A percentile compares a stretch with the other conserved stretches of the same genome.
Conservation (phyloP, 2,797 vertebrate species). For the Poecilia picta region DNA sequence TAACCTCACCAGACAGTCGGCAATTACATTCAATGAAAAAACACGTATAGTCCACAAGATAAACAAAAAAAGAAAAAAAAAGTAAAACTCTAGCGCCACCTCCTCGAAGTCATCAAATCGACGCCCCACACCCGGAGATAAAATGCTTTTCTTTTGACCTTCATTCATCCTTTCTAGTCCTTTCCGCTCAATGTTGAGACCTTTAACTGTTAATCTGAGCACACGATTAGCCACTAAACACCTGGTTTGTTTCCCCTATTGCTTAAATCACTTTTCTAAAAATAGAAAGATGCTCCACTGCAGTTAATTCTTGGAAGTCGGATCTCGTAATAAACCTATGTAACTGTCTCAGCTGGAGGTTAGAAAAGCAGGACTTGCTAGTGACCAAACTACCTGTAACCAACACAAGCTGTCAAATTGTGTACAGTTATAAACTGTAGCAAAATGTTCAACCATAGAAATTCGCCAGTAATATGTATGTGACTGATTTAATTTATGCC, state of each 20-base stretch:
- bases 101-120: conserved; percentile 34
- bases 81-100: conserved; percentile 18
- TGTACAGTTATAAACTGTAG: neutral
- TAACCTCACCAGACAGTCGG: conserved; percentile 51
- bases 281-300: conserved; percentile 5
- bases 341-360: neutral
- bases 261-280: conserved; percentile 2
- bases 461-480: neutral
- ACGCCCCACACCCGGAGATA: neutral
- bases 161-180: conserved; percentile 1
- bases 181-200: conserved; percentile 31
- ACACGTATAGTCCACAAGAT: conserved; percentile 11
- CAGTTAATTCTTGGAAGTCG: neutral
- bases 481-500: neutral
- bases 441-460: neutral
- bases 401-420: neutral
- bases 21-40: conserved; percentile 47
- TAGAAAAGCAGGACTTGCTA: neutral
- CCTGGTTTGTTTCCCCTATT: conserved; percentile 8
- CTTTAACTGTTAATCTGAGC: conserved; percentile 22
- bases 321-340: neutral
- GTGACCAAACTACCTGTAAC: neutral
- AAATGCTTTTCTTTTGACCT: conserved; percentile 29
- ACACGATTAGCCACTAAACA: conserved; percentile 12
- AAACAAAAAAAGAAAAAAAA: neutral